Base-by-base conservation (phyloP, 2,797 vertebrate genomes). In the Pygocentrus nattereri region DNA sequence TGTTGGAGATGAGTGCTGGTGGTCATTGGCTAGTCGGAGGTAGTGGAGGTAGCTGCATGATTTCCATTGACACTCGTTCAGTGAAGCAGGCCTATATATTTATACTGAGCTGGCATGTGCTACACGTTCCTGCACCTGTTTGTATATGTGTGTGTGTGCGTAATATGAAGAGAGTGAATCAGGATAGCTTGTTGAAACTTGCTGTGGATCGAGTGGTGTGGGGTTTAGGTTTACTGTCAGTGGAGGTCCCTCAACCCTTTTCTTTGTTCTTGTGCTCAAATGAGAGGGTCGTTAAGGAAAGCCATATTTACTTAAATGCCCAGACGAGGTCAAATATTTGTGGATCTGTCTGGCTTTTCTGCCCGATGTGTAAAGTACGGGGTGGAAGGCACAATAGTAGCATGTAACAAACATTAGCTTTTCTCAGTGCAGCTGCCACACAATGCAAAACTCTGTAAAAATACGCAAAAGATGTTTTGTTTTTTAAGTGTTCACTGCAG, bases 171-270 rank as follows among this genome's bases (percentile, higher is more conserved):
- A 25, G 72, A 47, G 6, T 56, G 62, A 61, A 69, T 58, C 64
- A 30, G 25, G 77, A 61, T 30, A 77, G 68, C 91, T 12, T 92
- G 93, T 90, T 73, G 41, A 1, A n/a, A 89, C 93, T 88, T 88
- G 93, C 81, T 79, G 61, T 62, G 50, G 13, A 81, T 58, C 31
- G 71, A 23, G n/a, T 65, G 44, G 50, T 62, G 44, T 5, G 31
- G 18, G 13, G 19, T 30, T 72, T 72, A 8, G 25, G 11, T 65
- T 75, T 72, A 2, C 47, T 49, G 27, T 65, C 59, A 62, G 44
- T 8, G 18, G 27, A 67, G 8, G 47, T 49, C 54, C 64, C 13
- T 1, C 4, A 18, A 25, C 52, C 6, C 19, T 61, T 31, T 15
- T 56, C 34, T 61, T 77, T 77, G 69, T 67, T 25, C 31, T 47